Conservation (phyloP, 2,797 vertebrate genomes). For the Sebastes matsubarae region DNA sequence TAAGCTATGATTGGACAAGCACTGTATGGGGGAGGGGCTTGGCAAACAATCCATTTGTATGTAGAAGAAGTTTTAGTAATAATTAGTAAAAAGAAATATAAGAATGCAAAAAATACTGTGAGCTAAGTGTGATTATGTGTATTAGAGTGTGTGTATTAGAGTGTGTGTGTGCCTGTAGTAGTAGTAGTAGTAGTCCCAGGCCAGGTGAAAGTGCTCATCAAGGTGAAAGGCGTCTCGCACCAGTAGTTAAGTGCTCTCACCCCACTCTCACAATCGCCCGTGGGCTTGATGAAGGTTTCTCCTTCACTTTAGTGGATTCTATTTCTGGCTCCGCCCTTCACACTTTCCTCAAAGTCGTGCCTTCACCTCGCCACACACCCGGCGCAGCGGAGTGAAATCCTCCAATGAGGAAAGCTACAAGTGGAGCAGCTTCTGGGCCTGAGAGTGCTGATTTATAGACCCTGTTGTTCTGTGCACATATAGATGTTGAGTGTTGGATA, state of each 20-base stretch:
- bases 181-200: neutral
- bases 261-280: conserved; percentile 19
- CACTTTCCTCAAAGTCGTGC: conserved; percentile 60
- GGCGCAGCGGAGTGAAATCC: conserved; percentile 3
- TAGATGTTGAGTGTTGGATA: conserved; percentile 6
- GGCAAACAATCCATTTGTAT: neutral
- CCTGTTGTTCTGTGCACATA: neutral
- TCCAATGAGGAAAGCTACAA: neutral
- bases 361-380: conserved; percentile 19
- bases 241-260: conserved; percentile 44
- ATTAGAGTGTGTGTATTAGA: neutral
- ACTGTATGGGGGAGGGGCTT: neutral
- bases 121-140: neutral
- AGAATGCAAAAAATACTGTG: neutral
- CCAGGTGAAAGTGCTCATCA: conserved; percentile 35
- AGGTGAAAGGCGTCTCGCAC: conserved; percentile 44
- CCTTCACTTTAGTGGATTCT: conserved; percentile 45
- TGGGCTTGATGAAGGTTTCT: conserved; percentile 59
- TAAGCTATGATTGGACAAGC: neutral
- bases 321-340: conserved; percentile 57
- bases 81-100: neutral
- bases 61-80: neutral
- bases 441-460: conserved; percentile 1
- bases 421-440: neutral
- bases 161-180: neutral